Conservation (phyloP, 2,113 vertebrate genomes). For the Rutilus rutilus region DNA sequence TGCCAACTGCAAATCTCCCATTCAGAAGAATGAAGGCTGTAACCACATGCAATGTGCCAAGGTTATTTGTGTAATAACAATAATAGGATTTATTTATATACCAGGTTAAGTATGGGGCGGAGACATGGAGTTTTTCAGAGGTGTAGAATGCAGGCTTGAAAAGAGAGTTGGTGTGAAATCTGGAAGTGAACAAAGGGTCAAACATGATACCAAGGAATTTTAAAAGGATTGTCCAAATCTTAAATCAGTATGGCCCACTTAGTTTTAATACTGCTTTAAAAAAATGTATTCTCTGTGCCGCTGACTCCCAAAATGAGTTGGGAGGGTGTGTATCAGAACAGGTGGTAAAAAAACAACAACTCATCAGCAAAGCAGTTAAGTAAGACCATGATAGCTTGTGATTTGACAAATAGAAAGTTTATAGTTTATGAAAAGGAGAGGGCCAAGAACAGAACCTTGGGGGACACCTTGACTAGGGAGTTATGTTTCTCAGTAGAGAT, state of each 20-base stretch:
- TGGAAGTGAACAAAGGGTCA: neutral
- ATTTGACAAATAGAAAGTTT: neutral
- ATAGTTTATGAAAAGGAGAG: neutral
- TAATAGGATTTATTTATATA: slow-evolving; percentile 27
- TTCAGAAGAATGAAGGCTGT: slow-evolving; percentile 99
- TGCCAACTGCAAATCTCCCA: slow-evolving; percentile 98
- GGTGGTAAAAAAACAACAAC: neutral
- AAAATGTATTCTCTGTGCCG: neutral
- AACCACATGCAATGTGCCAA: slow-evolving; percentile 99
- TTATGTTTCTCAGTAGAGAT: slow-evolving; percentile 10
- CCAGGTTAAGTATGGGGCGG: neutral
- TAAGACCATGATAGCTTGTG: neutral
- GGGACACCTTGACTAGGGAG: neutral
- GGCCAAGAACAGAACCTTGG: neutral
- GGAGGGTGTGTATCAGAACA: neutral
- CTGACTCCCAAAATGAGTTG: neutral
- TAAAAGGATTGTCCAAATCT: neutral
- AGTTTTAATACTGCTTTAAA: neutral
- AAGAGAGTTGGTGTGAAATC: neutral
- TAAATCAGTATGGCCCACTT: neutral
- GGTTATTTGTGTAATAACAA: slow-evolving; percentile 70
- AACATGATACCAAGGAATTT: neutral
- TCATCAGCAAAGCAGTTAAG: neutral
- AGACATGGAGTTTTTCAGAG: neutral
- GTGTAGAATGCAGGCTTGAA: neutral